phyloP scores from a whole-genome alignment of 1,140 invertebrate species.

The Trichoplusia ni region DNA sequence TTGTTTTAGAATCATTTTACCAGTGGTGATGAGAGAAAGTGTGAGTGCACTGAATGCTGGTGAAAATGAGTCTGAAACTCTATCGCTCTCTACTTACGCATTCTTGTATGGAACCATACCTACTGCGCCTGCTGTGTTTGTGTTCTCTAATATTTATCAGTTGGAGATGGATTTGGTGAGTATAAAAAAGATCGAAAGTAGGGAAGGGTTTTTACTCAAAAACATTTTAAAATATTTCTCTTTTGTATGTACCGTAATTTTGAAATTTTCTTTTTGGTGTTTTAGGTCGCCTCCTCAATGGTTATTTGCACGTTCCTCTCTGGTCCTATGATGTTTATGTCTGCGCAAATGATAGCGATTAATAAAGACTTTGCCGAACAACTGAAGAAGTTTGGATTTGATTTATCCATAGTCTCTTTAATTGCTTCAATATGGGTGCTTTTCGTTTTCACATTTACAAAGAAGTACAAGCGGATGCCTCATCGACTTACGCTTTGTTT shows the following conservation, averaged over 20 bases:
- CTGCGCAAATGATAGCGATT: slow-evolving; percentile 94
- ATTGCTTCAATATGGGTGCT: slow-evolving; percentile 90
- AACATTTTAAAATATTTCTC: no score
- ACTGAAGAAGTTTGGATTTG: slow-evolving; percentile 90
- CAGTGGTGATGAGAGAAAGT: slow-evolving; percentile 93
- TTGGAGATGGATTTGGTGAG: slow-evolving; percentile 92
- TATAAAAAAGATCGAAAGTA: no score
- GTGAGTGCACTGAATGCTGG: slow-evolving; percentile 89
- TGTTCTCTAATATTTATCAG: slow-evolving; percentile 95
- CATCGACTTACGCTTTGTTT: slow-evolving; percentile 91
- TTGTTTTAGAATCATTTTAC: slow-evolving; percentile 88
- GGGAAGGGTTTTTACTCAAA: background rate
- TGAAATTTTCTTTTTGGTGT: background rate
- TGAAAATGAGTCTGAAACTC: slow-evolving; percentile 86
- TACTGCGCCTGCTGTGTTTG: slow-evolving; percentile 96
- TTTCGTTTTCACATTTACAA: slow-evolving; percentile 88
- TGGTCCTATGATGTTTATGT: slow-evolving; percentile 96
- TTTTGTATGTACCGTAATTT: background rate
- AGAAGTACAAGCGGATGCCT: slow-evolving; percentile 89
- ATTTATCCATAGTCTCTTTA: slow-evolving; percentile 90
- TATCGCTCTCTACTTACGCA: slow-evolving; percentile 93
- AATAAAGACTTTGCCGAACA: slow-evolving; percentile 89
- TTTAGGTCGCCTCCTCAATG: slow-evolving; percentile 93
- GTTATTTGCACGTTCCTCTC: slow-evolving; percentile 96
- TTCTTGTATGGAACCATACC: slow-evolving; percentile 98